These are phyloP conservation scores for Eulemur albifrons DNA, from an alignment of 2,797 vertebrate species.

Conservation along the genomic window DNA sequence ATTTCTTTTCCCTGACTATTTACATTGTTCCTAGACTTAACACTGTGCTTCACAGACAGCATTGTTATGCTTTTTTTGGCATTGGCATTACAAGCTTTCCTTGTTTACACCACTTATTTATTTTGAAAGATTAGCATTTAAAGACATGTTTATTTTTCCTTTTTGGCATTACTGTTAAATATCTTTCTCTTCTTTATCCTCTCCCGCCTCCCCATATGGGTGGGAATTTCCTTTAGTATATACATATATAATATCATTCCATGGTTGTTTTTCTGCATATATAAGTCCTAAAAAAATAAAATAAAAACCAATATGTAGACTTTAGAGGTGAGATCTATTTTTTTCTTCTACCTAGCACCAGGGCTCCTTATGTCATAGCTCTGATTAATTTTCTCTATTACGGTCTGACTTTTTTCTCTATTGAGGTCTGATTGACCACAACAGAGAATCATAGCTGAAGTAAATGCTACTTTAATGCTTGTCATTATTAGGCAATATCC, in stretches of 20 bases:
- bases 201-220: neutral
- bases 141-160: neutral
- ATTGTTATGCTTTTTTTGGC: neutral
- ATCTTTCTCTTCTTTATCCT: neutral
- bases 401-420: neutral
- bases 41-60: neutral
- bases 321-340: neutral
- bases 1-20: neutral
- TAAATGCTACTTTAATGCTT: slow-evolving; percentile 71
- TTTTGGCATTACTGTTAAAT: neutral
- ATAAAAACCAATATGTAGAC: neutral
- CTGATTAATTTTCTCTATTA: slow-evolving; percentile 8
- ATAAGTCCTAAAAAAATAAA: neutral
- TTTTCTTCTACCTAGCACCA: neutral
- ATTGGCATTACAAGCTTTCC: neutral
- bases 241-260: neutral
- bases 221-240: neutral
- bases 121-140: neutral
- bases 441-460: slow-evolving; percentile 50
- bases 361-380: neutral
- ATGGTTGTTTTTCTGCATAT: neutral
- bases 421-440: slow-evolving; percentile 33
- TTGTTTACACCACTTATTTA: neutral
- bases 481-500: slow-evolving; percentile 67
- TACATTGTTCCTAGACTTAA: neutral